Evolutionary conservation across 2,888 invertebrate genomes (phyloP).

Genomic region (Meteorus colon): DNA sequence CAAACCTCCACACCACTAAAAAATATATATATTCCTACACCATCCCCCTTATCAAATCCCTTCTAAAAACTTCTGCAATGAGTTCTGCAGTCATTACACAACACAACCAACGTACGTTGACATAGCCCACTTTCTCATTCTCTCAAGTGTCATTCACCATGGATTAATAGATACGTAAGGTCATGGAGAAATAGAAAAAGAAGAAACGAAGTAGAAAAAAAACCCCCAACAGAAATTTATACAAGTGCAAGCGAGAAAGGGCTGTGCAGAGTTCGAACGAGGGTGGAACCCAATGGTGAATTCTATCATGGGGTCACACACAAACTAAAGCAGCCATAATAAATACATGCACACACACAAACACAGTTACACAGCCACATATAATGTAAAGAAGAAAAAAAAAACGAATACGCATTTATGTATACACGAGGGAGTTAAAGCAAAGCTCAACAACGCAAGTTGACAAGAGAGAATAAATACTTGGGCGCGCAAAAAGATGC

Average conservation of each 20-base stretch:
- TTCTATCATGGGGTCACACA: slow-evolving; percentile 22
- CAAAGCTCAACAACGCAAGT: slow-evolving; percentile 46
- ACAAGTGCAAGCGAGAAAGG: neutral
- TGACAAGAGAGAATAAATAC: slow-evolving; percentile 36
- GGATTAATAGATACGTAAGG: slow-evolving; percentile 71
- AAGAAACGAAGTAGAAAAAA: slow-evolving; percentile 40
- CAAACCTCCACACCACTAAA: neutral
- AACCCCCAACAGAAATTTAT: neutral
- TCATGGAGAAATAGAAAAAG: slow-evolving; percentile 55
- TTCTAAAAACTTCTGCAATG: slow-evolving; percentile 59
- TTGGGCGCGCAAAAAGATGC: slow-evolving; percentile 63
- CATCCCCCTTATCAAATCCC: slow-evolving; percentile 36
- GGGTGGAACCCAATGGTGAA: slow-evolving; percentile 40
- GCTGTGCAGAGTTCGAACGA: slow-evolving; percentile 42
- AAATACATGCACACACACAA: neutral
- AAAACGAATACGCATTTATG: slow-evolving; percentile 48
- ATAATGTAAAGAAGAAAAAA: slow-evolving; percentile 25
- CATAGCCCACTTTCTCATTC: slow-evolving; percentile 42
- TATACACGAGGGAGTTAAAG: slow-evolving; percentile 46
- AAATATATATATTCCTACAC: slow-evolving; percentile 11
- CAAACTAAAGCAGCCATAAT: slow-evolving; percentile 11
- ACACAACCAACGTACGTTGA: neutral
- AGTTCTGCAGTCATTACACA: slow-evolving; percentile 49
- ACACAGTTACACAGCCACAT: neutral
- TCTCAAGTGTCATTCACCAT: slow-evolving; percentile 70